A percentile compares a stretch with the other conserved stretches of the same genome.
Conservation (phyloP, 1,140 invertebrate species). For the Drosophila persimilis region DNA sequence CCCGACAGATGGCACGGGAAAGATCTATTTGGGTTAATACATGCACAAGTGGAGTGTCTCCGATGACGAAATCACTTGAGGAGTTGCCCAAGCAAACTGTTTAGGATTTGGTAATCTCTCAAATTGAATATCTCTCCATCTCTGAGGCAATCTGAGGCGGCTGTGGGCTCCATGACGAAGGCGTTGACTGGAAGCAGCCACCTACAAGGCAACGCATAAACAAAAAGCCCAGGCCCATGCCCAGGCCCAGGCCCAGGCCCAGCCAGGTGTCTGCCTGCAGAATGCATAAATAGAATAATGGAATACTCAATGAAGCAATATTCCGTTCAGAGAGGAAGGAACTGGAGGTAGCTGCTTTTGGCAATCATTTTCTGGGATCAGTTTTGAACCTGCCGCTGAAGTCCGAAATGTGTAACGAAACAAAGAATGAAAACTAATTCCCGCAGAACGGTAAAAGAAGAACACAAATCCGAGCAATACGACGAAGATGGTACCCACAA, state of each 20-base stretch:
- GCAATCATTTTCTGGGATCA: too few relatives aligned
- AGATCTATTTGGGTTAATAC: slow-evolving; percentile 37
- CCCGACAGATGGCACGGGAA: slow-evolving; percentile 17
- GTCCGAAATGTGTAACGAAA: too few relatives aligned
- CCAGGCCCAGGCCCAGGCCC: neutral
- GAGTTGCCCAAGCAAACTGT: slow-evolving; percentile 41
- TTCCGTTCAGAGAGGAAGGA: neutral
- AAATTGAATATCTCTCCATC: slow-evolving; percentile 34
- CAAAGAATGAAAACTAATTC: too few relatives aligned
- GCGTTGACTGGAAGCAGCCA: slow-evolving; percentile 44
- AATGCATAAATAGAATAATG: slow-evolving; percentile 35
- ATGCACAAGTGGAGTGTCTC: slow-evolving; percentile 46
- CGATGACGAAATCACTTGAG: slow-evolving; percentile 34
- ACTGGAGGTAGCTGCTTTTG: too few relatives aligned
- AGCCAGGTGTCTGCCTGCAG: slow-evolving; percentile 40
- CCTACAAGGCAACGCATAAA: slow-evolving; percentile 32
- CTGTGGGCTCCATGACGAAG: slow-evolving; percentile 15
- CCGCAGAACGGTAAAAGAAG: too few relatives aligned
- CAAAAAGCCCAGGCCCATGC: slow-evolving; percentile 16
- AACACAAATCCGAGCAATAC: too few relatives aligned
- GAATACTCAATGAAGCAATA: slow-evolving; percentile 25
- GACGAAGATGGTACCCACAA: neutral
- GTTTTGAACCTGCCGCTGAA: too few relatives aligned
- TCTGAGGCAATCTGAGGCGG: neutral
- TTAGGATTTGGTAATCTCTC: slow-evolving; percentile 47